Evolutionary conservation across 1,140 invertebrate genomes (phyloP), one percentile per base, ranked within the genome.

Genomic region (Pygmarrhopalites habei): DNA sequence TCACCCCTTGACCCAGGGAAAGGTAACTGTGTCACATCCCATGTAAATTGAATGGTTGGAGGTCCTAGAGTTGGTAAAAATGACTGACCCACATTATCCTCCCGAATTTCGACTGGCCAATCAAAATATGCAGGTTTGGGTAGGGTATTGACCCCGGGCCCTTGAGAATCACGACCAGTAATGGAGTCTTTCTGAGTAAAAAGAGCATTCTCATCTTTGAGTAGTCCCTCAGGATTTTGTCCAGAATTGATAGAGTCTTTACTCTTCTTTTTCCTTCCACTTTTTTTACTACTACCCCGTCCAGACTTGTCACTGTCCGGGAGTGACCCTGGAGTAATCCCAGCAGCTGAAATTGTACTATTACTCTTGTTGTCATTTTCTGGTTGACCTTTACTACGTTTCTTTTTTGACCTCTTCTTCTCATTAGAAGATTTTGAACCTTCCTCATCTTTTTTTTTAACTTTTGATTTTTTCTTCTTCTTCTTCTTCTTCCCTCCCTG

Each of bases 11-110:
- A 7, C 5, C 5, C 15, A 15, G 44, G 44, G 19, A n/a, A 10
- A 5, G 7, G 5, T 12, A 47, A 4, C 28, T 52, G 4, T 3
- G 60, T 62, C 19, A 62, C 60, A 43, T 62, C 49, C 60, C 60
- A 62, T 5, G 49, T 55, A n/a, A 41, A 25, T 15, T 15, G 5
- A 3, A 62, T 10, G 23, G 46, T 41, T 17, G 4, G 14, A 2
- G 12, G 17, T 2, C 32, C 23, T 15, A 62, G n/a, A 2, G 12
- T 21, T 41, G 60, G 60, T 12, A 49, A 35, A 4, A 53, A 53
- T 17, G 23, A 49, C 2, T 30, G 5, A 25, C 5, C 4, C 2
- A 60, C n/a, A 47, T 25, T 60, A 3, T 28, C 44, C 19, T 49
- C 26, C 26, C 17, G 25, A n/a, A 52, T 29, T 3, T 26, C 49